Percentiles rank a stretch among this genome's conserved stretches.
phyloP scores from a whole-genome alignment of 2,113 vertebrate species.

The Laterallus jamaicensis region DNA sequence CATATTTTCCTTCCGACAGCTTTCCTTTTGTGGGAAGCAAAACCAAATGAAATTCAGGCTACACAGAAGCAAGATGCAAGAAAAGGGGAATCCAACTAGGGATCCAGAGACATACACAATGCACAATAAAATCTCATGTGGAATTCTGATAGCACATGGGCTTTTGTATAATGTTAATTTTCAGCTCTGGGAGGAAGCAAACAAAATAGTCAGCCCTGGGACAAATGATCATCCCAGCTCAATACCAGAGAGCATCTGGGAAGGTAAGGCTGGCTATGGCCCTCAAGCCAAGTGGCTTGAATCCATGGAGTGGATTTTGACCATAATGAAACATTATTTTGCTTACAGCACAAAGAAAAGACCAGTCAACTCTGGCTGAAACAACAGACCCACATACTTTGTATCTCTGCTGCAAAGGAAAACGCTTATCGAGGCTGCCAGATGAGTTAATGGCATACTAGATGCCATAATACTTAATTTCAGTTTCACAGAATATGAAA shows the following conservation, averaged over 20 bases:
- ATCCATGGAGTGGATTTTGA: neutral
- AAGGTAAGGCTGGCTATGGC: neutral
- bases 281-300: neutral
- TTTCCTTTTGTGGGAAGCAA: neutral
- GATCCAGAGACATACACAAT: neutral
- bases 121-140: neutral
- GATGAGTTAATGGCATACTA: neutral
- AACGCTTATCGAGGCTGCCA: neutral
- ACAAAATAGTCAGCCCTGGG: neutral
- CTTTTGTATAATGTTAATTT: neutral
- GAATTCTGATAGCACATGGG: neutral
- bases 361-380: neutral
- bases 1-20: neutral
- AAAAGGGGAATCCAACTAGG: neutral
- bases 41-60: neutral
- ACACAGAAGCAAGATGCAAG: neutral
- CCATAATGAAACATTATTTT: neutral
- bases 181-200: neutral
- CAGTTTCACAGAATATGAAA: neutral
- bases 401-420: neutral
- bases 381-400: neutral
- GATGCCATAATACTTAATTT: neutral
- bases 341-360: neutral
- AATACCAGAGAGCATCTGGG: neutral
- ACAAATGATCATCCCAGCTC: neutral